phyloP scores from a whole-genome alignment of 2,797 vertebrate species.

The Diceros bicornis region DNA sequence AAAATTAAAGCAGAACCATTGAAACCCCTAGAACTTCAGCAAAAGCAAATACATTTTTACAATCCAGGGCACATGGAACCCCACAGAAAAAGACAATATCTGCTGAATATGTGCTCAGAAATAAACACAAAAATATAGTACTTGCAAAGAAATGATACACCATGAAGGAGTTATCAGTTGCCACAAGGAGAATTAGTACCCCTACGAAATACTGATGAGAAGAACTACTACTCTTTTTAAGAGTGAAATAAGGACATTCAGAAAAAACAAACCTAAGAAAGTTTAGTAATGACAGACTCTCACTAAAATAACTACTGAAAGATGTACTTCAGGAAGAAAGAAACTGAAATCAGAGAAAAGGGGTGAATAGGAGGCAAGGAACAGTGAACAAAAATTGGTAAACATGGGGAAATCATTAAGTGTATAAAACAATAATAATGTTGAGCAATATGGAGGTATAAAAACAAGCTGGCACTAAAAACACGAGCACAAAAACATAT shows the following conservation, averaged over 20 bases:
- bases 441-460: not conserved
- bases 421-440: slow-evolving; percentile 13
- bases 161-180: slow-evolving; percentile 25
- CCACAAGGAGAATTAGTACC: slow-evolving; percentile 18
- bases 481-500: not conserved
- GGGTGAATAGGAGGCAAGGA: slow-evolving; percentile 8
- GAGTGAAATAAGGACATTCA: slow-evolving; percentile 30
- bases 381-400: slow-evolving; percentile 48
- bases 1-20: slow-evolving; percentile 26
- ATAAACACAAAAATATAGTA: not conserved
- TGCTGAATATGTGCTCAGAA: slow-evolving; percentile 45
- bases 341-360: slow-evolving; percentile 59
- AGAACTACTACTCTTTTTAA: not conserved
- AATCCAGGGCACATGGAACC: not conserved
- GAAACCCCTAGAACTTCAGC: slow-evolving; percentile 36
- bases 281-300: slow-evolving; percentile 24
- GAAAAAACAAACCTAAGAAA: slow-evolving; percentile 13
- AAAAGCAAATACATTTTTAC: slow-evolving; percentile 61
- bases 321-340: slow-evolving; percentile 37
- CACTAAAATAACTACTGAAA: slow-evolving; percentile 49
- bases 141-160: not conserved
- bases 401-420: slow-evolving; percentile 35
- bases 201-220: slow-evolving; percentile 5
- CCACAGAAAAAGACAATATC: not conserved
- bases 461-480: slow-evolving; percentile 56